A percentile compares a stretch with the other conserved stretches of the same genome.
Conservation (phyloP, 2,113 vertebrate species). For the Tinamus guttatus region DNA sequence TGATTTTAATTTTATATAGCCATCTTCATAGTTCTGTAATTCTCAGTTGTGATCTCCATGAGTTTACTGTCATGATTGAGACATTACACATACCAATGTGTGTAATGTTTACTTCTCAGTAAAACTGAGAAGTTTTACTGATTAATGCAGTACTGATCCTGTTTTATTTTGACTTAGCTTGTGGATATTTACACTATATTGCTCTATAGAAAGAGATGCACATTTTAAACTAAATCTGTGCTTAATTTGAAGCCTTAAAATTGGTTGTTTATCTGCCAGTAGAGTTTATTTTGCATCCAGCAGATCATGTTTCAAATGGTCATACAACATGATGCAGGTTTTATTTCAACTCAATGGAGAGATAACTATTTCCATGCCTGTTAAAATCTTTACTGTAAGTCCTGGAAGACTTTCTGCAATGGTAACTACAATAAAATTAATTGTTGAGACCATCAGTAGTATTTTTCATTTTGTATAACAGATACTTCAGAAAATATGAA, state of each 20-base stretch:
- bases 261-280: conserved; percentile 79
- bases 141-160: neutral
- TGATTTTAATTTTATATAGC: neutral
- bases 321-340: conserved; percentile 64
- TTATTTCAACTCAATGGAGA: conserved; percentile 66
- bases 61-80: neutral
- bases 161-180: conserved; percentile 35
- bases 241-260: conserved; percentile 73
- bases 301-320: conserved; percentile 79
- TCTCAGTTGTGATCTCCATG: neutral
- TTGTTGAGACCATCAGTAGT: conserved; percentile 48
- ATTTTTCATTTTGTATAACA: conserved; percentile 42
- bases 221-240: conserved; percentile 68
- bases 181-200: conserved; percentile 47
- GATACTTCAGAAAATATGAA: conserved; percentile 68
- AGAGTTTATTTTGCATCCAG: conserved; percentile 72
- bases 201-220: conserved; percentile 40
- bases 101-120: too few relatives aligned
- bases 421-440: conserved; percentile 49
- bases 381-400: conserved; percentile 39
- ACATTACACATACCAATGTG: neutral
- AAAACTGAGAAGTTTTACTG: neutral
- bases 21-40: neutral
- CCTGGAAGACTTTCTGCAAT: conserved; percentile 36
- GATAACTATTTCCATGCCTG: conserved; percentile 69